Conservation (phyloP, 2,888 invertebrate species). For the Cheilosia grossa region DNA sequence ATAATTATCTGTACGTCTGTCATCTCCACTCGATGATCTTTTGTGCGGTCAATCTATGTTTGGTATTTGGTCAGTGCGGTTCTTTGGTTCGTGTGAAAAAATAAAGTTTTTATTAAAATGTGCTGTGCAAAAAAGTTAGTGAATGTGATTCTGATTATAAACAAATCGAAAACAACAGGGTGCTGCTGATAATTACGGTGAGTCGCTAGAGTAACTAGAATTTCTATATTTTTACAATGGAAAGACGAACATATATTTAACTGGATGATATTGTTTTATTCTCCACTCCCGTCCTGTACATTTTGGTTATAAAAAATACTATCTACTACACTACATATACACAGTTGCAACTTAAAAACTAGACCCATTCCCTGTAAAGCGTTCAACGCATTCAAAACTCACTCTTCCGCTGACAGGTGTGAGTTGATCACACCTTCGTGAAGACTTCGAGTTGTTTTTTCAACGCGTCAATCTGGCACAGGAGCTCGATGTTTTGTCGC, state of each 20-base stretch:
- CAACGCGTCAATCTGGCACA: constrained; percentile 87
- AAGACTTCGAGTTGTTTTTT: constrained; percentile 85
- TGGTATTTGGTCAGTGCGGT: too few relatives aligned
- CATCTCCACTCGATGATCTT: too few relatives aligned
- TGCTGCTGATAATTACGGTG: too few relatives aligned
- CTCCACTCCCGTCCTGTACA: neutral
- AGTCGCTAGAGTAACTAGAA: too few relatives aligned
- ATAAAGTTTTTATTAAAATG: too few relatives aligned
- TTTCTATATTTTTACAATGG: neutral
- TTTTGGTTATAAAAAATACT: neutral
- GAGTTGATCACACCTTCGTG: constrained; percentile 44
- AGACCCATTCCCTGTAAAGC: constrained; percentile 54
- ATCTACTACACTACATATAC: neutral
- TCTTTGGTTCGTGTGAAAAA: too few relatives aligned
- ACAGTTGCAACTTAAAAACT: constrained; percentile 9
- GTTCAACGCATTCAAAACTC: constrained; percentile 78
- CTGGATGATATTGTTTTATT: constrained; percentile 25
- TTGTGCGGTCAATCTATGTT: too few relatives aligned
- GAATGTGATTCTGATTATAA: too few relatives aligned
- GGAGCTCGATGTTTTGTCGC: constrained; percentile 92
- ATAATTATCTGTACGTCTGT: too few relatives aligned
- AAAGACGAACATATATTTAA: neutral
- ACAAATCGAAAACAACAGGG: too few relatives aligned
- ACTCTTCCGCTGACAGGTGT: neutral
- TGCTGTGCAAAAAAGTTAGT: too few relatives aligned